Evolutionary conservation across 2,888 invertebrate genomes (phyloP).

Genomic region (Phengaris alcon): DNA sequence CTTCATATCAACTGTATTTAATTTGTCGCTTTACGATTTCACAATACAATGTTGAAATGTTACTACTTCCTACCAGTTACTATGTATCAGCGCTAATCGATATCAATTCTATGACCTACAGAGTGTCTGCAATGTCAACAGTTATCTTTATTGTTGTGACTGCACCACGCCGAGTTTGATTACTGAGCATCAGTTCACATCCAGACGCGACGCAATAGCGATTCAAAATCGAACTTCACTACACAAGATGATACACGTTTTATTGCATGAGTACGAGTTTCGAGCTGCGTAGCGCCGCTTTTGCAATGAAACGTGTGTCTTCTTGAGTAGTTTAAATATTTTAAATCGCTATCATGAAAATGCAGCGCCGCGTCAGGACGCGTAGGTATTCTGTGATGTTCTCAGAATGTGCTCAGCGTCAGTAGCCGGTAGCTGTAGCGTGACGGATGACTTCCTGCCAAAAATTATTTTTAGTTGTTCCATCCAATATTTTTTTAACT

Average conservation of each 20-base stretch:
- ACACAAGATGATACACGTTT: too few relatives aligned
- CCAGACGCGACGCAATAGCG: conserved; percentile 6
- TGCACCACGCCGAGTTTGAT: conserved; percentile 33
- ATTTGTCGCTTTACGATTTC: neutral
- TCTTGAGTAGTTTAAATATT: too few relatives aligned
- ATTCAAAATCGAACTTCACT: neutral
- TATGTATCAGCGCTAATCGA: neutral
- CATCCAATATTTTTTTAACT: conserved; percentile 34
- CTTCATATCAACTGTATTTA: neutral
- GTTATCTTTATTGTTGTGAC: conserved; percentile 25
- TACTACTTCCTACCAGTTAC: neutral
- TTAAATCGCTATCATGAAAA: too few relatives aligned
- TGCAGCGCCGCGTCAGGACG: too few relatives aligned
- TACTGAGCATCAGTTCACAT: neutral
- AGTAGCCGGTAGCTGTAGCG: conserved; percentile 48
- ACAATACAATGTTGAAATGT: neutral
- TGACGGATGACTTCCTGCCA: conserved; percentile 70
- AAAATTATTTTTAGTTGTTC: conserved; percentile 41
- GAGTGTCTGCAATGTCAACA: neutral
- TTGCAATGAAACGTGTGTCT: too few relatives aligned
- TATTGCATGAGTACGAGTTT: too few relatives aligned
- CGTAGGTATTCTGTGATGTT: conserved; percentile 48
- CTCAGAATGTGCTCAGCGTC: conserved; percentile 58
- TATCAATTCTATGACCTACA: conserved; percentile 2
- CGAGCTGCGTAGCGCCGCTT: too few relatives aligned